phyloP scores from a whole-genome alignment of 2,113 vertebrate genomes.

The Ranitomeya imitator region DNA sequence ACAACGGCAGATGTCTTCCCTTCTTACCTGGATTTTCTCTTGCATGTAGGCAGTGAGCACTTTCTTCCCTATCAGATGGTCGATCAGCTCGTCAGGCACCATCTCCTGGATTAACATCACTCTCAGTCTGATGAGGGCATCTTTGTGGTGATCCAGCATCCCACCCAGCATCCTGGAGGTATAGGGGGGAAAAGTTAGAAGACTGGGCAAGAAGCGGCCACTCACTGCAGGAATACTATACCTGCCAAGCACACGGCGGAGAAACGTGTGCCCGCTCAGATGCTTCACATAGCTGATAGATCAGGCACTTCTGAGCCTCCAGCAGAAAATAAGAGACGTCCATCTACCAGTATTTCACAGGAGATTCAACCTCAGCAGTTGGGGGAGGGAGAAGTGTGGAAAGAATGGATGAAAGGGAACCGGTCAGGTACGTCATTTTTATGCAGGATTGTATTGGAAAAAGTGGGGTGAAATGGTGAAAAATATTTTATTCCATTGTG shows the following conservation, averaged over 20 bases:
- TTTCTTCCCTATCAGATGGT: slow-evolving; percentile 74
- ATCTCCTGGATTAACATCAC: slow-evolving; percentile 72
- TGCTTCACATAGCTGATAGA: not conserved
- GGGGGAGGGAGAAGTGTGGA: too few species aligned
- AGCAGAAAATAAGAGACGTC: not conserved
- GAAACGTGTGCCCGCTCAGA: not conserved
- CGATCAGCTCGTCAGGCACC: slow-evolving; percentile 70
- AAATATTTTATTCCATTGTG: too few species aligned
- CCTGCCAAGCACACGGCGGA: not conserved
- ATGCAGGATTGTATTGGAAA: too few species aligned
- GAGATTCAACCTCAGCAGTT: too few species aligned
- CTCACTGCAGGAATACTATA: not conserved
- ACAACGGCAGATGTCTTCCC: not conserved
- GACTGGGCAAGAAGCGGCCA: not conserved
- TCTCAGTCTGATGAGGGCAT: slow-evolving; percentile 72
- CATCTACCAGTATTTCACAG: not conserved
- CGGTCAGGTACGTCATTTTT: too few species aligned
- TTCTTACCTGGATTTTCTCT: slow-evolving; percentile 59
- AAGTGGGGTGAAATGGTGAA: too few species aligned
- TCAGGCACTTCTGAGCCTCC: not conserved
- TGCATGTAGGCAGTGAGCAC: slow-evolving; percentile 75
- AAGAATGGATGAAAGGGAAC: too few species aligned
- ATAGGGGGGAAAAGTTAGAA: not conserved
- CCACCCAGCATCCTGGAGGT: slow-evolving; percentile 64
- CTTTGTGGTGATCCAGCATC: slow-evolving; percentile 74